Conservation (phyloP, 2,113 vertebrate species). For the Platycercus adscitus region DNA sequence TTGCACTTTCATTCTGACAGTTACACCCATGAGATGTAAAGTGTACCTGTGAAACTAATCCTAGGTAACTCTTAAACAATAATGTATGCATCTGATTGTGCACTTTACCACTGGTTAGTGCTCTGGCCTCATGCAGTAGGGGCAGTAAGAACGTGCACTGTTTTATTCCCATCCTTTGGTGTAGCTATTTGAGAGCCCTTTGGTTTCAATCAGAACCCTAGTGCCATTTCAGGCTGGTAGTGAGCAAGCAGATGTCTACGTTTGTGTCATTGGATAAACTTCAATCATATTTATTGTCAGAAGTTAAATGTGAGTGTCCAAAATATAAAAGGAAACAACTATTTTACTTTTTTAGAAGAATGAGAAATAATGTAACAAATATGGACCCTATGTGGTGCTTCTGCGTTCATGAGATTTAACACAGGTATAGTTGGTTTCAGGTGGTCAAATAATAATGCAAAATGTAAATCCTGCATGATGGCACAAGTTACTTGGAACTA, state of each 20-base stretch:
- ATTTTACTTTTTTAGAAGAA: neutral
- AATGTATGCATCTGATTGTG: neutral
- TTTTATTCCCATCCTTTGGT: neutral
- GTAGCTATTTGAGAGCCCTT: neutral
- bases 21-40: neutral
- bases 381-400: neutral
- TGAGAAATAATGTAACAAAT: neutral
- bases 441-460: neutral
- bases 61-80: neutral
- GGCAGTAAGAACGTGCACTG: neutral
- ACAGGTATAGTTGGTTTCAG: neutral
- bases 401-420: neutral
- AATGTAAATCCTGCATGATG: neutral
- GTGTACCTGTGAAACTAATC: neutral
- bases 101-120: neutral
- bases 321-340: neutral
- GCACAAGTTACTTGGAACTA: neutral
- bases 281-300: neutral
- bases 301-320: neutral
- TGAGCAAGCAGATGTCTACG: neutral
- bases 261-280: neutral
- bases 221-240: neutral
- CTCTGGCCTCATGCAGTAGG: neutral
- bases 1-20: neutral
- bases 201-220: neutral